A percentile compares a stretch with the other conserved stretches of the same genome.
These are phyloP conservation scores for Xiphias gladius DNA, from an alignment of 2,113 vertebrate species.

Conservation along the genomic window DNA sequence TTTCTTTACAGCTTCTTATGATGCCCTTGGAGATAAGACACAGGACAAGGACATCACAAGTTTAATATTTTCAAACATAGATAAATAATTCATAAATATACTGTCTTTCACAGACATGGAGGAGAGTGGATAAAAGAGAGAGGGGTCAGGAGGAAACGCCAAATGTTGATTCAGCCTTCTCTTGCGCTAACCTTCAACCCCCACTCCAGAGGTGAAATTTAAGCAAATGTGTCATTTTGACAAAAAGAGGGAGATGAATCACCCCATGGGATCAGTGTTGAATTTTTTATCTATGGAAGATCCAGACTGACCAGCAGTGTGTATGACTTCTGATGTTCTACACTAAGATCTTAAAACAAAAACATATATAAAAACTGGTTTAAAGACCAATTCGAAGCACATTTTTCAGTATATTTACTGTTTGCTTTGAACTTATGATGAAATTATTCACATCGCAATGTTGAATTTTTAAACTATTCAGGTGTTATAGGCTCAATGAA, in stretches of 20 bases:
- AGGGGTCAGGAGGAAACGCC: constrained; percentile 72
- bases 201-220: constrained; percentile 70
- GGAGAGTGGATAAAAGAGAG: constrained; percentile 71
- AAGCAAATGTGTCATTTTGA: constrained; percentile 68
- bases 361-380: neutral
- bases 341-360: neutral
- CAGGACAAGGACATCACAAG: constrained; percentile 83
- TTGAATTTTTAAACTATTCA: neutral
- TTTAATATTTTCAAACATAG: constrained; percentile 82
- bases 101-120: constrained; percentile 76
- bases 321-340: constrained; percentile 7
- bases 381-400: neutral
- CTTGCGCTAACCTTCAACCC: constrained; percentile 68
- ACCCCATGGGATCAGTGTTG: neutral
- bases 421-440: neutral
- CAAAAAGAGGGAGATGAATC: constrained; percentile 27
- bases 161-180: constrained; percentile 81
- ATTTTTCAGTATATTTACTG: neutral
- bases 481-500: neutral
- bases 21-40: constrained; percentile 84
- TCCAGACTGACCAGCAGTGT: neutral
- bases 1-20: constrained; percentile 65
- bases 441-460: neutral
- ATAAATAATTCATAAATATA: constrained; percentile 87
- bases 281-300: neutral